phyloP scores from a whole-genome alignment of 2,888 invertebrate genomes.

The Orchesella flavescens region DNA sequence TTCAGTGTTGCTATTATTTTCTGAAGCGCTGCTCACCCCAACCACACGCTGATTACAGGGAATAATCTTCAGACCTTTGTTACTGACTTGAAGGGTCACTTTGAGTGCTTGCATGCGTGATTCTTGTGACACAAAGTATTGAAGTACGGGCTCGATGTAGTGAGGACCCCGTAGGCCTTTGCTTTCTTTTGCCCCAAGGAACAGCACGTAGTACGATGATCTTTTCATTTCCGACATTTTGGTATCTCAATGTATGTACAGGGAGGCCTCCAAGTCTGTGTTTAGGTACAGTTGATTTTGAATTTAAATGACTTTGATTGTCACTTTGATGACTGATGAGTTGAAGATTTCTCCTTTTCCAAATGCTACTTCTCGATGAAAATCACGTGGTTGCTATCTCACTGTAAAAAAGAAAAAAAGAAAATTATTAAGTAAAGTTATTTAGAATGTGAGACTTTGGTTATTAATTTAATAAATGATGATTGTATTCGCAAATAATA shows the following conservation, averaged over 20 bases:
- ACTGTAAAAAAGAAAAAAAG: constrained; percentile 17
- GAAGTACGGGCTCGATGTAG: constrained; percentile 88
- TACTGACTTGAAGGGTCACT: constrained; percentile 91
- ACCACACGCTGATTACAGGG: constrained; percentile 76
- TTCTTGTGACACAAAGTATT: constrained; percentile 88
- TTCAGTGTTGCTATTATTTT: constrained; percentile 77
- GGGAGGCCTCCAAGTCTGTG: no score
- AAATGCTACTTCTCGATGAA: not conserved
- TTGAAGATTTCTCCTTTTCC: not conserved
- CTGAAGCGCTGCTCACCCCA: constrained; percentile 42
- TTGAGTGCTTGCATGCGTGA: constrained; percentile 90
- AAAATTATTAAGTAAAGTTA: no score
- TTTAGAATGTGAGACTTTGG: no score
- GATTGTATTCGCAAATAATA: no score
- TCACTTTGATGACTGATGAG: not conserved
- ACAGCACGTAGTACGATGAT: constrained; percentile 93
- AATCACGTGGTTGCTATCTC: not conserved
- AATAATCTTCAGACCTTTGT: constrained; percentile 94
- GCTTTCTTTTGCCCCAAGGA: constrained; percentile 96
- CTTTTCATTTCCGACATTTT: constrained; percentile 83
- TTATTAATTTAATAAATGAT: no score
- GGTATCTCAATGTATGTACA: not conserved
- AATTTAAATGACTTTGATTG: not conserved
- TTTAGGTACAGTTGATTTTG: no score
- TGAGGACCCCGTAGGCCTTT: constrained; percentile 89